Base-by-base conservation (phyloP, 2,888 invertebrate genomes). In the Lasiommata megera region DNA sequence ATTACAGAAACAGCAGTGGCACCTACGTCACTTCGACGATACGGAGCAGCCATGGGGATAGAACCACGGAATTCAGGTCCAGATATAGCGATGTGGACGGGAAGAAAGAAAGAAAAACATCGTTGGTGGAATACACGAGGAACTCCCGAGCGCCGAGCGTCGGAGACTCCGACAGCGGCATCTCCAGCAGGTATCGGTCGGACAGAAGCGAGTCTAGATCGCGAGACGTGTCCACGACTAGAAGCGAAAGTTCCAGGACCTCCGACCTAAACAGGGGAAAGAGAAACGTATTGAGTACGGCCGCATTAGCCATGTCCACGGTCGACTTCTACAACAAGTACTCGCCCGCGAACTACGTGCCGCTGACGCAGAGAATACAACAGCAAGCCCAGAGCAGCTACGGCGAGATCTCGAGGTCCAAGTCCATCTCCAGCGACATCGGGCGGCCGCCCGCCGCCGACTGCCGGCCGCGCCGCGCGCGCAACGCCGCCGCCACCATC, bases 281-380 rank as follows among this genome's bases (percentile, higher is more conserved):
- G 74, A 67, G 92, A 69, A 76, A 79, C 75, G 84, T 81, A 73
- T 87, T 89, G 71, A 87, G 85, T 67, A 91, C 89, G 6, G 89
- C 89, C 34, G 88, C 91, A 29, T 74, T 92, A 71, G 92, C 88
- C 51, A 93, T 91, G 92, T 93, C 90, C 53, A 92, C 92, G 0
- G 93, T 94, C 31, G 95, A 95, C 63, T 82, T 95, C 62, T 93
- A 94, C 74, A 94, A 93, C 72, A 95, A 94, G 80, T 96, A 96
- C 75, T 95, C 95, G 37, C 94, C 95, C 48, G 92, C 94, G 38
- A 93, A 94, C 76, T 95, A 96, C 80, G 93, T 94, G 73, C 95
- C 95, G 61, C 70, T 87, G 38, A 89, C 92, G 0, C 88, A 90
- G 61, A 73, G 91, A 56, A 68, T 89, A 0, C 84, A 87, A 47